Evolutionary conservation across 2,888 invertebrate genomes (phyloP).

Genomic region (Lydus trimaculatus): DNA sequence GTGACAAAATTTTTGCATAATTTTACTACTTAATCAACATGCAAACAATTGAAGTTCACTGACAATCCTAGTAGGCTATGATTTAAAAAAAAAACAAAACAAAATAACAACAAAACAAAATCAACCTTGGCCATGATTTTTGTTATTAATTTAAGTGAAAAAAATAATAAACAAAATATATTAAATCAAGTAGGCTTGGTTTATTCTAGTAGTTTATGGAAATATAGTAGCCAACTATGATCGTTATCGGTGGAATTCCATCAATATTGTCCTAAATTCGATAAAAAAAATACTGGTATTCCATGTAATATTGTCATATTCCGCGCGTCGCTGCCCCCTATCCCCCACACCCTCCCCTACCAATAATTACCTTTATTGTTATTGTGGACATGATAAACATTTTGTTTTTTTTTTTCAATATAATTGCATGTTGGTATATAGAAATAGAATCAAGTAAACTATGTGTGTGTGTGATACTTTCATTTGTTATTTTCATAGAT

Average conservation of each 20-base stretch:
- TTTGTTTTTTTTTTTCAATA: too few relatives aligned
- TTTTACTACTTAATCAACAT: too few relatives aligned
- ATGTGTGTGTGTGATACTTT: too few relatives aligned
- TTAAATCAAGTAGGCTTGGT: background rate
- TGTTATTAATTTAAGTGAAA: background rate
- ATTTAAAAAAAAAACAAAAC: background rate
- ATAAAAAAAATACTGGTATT: too few relatives aligned
- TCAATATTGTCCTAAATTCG: background rate
- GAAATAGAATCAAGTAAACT: background rate
- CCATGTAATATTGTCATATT: too few relatives aligned
- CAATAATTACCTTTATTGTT: background rate
- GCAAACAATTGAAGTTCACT: background rate
- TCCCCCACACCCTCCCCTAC: background rate
- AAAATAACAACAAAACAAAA: background rate
- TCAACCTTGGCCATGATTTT: background rate
- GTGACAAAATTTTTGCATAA: background rate
- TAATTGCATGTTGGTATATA: background rate
- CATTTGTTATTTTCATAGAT: background rate
- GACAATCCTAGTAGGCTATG: background rate
- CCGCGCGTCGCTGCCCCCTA: background rate
- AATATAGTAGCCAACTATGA: background rate
- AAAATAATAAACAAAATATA: background rate
- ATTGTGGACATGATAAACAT: background rate
- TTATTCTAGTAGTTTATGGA: too few relatives aligned
- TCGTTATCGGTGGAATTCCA: background rate